A percentile compares a stretch with the other conserved stretches of the same genome.
phyloP scores from a whole-genome alignment of 1,140 invertebrate genomes.

The Gonatopus flavifemur region DNA sequence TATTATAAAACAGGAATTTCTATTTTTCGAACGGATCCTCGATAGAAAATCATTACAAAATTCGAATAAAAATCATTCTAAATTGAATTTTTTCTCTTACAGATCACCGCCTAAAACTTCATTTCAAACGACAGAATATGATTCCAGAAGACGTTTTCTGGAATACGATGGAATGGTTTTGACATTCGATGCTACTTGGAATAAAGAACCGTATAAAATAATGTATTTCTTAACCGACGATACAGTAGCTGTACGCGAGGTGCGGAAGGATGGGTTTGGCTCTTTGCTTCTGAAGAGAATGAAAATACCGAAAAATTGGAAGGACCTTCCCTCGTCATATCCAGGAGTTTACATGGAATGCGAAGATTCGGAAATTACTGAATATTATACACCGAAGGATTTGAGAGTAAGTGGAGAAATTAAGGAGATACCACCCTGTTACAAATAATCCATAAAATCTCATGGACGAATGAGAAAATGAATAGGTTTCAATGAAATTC shows the following conservation, averaged over 20 bases:
- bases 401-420: constrained; percentile 64
- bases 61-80: constrained; percentile 16
- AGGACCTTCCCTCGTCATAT: constrained; percentile 56
- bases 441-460: no score
- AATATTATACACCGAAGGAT: constrained; percentile 77
- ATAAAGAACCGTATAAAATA: constrained; percentile 68
- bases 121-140: no score
- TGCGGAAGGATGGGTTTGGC: constrained; percentile 68
- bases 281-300: constrained; percentile 72
- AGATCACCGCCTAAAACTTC: background rate
- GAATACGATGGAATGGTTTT: constrained; percentile 74
- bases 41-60: constrained; percentile 36
- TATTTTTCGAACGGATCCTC: constrained; percentile 34
- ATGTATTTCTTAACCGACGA: constrained; percentile 81
- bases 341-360: constrained; percentile 66
- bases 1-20: no score
- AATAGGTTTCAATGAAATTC: no score
- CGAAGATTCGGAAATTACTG: constrained; percentile 68
- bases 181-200: constrained; percentile 76
- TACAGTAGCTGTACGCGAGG: constrained; percentile 74
- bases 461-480: no score
- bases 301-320: constrained; percentile 79
- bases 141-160: constrained; percentile 66
- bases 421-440: no score
- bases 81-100: no score